Percentiles rank a stretch among this genome's conserved stretches.
Evolutionary conservation across 2,797 vertebrate species (phyloP).

Genomic region (Halcyon badia): DNA sequence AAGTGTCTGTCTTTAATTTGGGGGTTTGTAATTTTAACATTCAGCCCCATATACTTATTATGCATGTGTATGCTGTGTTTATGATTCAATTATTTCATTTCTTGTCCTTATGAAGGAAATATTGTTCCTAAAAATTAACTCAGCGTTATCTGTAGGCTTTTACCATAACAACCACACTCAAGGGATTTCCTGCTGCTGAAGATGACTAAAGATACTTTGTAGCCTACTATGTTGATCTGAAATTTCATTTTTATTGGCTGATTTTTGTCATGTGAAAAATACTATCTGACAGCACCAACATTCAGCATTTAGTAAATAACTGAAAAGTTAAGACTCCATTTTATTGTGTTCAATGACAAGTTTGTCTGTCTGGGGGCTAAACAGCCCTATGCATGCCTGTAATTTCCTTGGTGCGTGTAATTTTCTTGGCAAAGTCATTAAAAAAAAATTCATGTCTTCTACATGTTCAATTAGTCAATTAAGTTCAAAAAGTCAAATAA

Average conservation of each 20-base stretch:
- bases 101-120: background rate
- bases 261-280: background rate
- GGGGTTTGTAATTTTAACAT: background rate
- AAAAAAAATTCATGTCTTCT: background rate
- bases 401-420: background rate
- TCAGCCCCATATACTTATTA: background rate
- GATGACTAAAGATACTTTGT: background rate
- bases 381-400: background rate
- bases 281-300: background rate
- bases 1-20: background rate
- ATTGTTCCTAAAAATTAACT: background rate
- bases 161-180: background rate
- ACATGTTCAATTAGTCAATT: background rate
- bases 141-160: background rate
- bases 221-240: background rate
- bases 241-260: background rate
- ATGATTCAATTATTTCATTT: background rate
- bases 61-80: background rate
- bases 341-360: background rate
- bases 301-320: background rate
- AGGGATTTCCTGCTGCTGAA: background rate
- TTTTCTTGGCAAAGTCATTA: background rate
- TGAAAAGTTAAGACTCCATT: background rate
- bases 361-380: accelerated
- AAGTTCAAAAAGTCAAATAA: background rate